phyloP scores from a whole-genome alignment of 30 jellyfish, hydroid and myxozoan species.

The Cassiopea xamachana region DNA sequence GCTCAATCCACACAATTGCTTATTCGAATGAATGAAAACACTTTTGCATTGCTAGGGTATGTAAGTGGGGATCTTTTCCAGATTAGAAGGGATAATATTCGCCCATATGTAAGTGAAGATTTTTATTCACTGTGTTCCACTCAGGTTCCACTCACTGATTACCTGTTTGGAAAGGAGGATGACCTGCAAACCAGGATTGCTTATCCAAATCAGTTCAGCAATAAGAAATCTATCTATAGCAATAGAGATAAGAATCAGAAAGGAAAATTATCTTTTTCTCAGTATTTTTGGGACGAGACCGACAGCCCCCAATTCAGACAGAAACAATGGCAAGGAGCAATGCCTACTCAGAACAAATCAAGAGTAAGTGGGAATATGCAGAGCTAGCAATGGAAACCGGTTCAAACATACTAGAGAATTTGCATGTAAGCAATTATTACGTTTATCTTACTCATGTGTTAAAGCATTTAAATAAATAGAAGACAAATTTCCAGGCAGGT shows the following conservation, averaged over 20 bases:
- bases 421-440: conserved; percentile 6
- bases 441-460: neutral
- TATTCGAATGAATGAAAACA: neutral
- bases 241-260: too few species aligned
- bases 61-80: conserved; percentile 2
- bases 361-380: neutral
- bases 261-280: too few species aligned
- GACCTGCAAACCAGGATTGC: conserved; percentile 10
- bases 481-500: conserved; percentile 3
- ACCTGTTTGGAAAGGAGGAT: conserved; percentile 4
- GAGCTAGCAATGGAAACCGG: neutral
- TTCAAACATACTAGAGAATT: neutral
- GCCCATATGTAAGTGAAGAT: neutral
- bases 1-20: neutral
- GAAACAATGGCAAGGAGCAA: neutral
- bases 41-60: neutral
- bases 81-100: neutral
- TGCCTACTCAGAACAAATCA: neutral
- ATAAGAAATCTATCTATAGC: neutral
- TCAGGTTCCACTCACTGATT: neutral
- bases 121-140: neutral
- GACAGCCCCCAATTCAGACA: neutral
- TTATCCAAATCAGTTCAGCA: neutral
- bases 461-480: neutral
- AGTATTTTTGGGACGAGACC: neutral